Conservation (phyloP, 2,113 vertebrate genomes). For the Paralichthys olivaceus region DNA sequence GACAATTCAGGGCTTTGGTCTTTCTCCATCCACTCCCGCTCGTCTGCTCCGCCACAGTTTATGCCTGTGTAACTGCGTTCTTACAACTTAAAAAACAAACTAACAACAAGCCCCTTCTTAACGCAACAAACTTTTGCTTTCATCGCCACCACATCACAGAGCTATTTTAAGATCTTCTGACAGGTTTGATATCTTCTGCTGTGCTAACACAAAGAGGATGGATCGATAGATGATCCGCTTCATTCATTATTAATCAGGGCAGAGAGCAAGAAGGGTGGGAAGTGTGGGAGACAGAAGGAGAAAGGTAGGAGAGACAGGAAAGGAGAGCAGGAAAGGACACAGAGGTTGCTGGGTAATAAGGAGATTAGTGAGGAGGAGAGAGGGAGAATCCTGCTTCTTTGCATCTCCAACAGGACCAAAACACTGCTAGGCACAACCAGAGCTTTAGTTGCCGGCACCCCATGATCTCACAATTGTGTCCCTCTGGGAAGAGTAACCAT, state of each 20-base stretch:
- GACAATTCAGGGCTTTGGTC: slow-evolving; percentile 31
- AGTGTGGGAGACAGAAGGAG: slow-evolving; percentile 60
- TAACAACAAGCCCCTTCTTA: slow-evolving; percentile 32
- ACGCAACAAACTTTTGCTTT: slow-evolving; percentile 47
- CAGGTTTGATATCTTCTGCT: slow-evolving; percentile 80
- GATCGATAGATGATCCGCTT: slow-evolving; percentile 82
- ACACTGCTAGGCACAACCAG: background rate
- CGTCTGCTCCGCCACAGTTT: background rate
- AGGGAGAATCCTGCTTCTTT: slow-evolving; percentile 26
- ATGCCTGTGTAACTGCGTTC: slow-evolving; percentile 17
- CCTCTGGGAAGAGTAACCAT: slow-evolving; percentile 47
- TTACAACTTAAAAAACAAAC: slow-evolving; percentile 20
- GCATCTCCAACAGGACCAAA: slow-evolving; percentile 36
- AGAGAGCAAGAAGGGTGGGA: slow-evolving; percentile 66
- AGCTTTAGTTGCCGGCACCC: slow-evolving; percentile 43
- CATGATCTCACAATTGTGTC: slow-evolving; percentile 37
- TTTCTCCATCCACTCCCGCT: slow-evolving; percentile 8
- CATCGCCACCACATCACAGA: slow-evolving; percentile 30
- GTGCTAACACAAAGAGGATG: slow-evolving; percentile 76
- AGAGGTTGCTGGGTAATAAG: slow-evolving; percentile 57
- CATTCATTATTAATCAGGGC: slow-evolving; percentile 83
- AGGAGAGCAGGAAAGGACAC: slow-evolving; percentile 63
- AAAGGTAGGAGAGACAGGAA: slow-evolving; percentile 55
- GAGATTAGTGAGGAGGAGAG: slow-evolving; percentile 52
- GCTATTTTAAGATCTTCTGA: slow-evolving; percentile 76